Evolutionary conservation across 2,797 vertebrate genomes (phyloP).

Genomic region (Tadarida brasiliensis): DNA sequence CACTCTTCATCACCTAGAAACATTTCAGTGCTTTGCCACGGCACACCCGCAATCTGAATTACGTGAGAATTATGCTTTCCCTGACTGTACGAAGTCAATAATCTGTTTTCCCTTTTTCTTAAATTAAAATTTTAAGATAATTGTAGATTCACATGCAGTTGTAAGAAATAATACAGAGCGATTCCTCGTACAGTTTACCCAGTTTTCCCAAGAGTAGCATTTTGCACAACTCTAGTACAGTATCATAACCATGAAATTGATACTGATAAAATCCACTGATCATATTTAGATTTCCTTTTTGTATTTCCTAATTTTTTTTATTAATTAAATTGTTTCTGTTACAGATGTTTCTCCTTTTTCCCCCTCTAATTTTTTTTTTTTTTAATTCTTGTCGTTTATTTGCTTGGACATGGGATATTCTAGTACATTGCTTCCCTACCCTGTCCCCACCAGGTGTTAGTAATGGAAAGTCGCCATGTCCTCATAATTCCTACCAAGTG

Average conservation of each 20-base stretch:
- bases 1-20: conserved; percentile 28
- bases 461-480: not conserved
- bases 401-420: not conserved
- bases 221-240: not conserved
- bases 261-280: not conserved
- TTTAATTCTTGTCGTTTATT: not conserved
- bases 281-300: not conserved
- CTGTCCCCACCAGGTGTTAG: not conserved
- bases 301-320: not conserved
- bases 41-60: not conserved
- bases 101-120: not conserved
- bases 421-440: not conserved
- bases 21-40: not conserved
- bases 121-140: conserved; percentile 43
- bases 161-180: not conserved
- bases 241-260: not conserved
- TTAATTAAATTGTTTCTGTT: no score
- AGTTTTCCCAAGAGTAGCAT: not conserved
- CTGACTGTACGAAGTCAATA: not conserved
- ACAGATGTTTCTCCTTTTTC: no score
- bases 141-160: not conserved
- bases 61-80: conserved; percentile 2
- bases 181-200: not conserved
- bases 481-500: not conserved
- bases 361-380: not conserved